Evolutionary conservation across 2,113 vertebrate genomes (phyloP).

Genomic region (Prietella phreatophila): DNA sequence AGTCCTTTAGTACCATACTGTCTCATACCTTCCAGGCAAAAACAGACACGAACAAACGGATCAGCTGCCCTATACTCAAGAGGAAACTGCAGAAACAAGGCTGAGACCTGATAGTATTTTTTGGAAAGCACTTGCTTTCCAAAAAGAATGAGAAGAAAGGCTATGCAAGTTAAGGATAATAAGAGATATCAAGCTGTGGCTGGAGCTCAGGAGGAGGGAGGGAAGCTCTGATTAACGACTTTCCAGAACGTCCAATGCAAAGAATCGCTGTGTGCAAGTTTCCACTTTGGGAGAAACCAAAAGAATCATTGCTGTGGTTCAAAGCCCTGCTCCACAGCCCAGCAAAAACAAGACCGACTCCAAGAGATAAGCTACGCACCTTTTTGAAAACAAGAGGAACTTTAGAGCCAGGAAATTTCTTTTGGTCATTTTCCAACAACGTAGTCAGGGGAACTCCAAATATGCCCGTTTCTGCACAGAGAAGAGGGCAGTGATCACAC

Average conservation of each 20-base stretch:
- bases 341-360: conserved; percentile 25
- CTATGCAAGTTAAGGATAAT: conserved; percentile 30
- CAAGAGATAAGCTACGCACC: conserved; percentile 63
- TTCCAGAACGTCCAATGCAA: conserved; percentile 21
- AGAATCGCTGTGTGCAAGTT: conserved; percentile 22
- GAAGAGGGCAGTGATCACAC: background rate
- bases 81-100: conserved; percentile 21
- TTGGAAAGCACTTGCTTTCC: background rate
- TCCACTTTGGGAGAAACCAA: conserved; percentile 30
- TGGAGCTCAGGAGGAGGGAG: conserved; percentile 22
- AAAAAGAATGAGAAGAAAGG: conserved; percentile 22
- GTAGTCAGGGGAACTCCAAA: conserved; percentile 85
- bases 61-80: background rate
- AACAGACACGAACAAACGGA: background rate
- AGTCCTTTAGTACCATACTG: background rate
- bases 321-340: conserved; percentile 6
- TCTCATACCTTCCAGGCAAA: background rate
- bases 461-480: conserved; percentile 80
- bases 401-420: conserved; percentile 82
- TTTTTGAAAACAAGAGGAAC: conserved; percentile 91
- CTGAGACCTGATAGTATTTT: conserved; percentile 22
- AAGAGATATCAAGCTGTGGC: conserved; percentile 12
- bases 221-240: conserved; percentile 40
- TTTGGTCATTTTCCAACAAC: conserved; percentile 86
- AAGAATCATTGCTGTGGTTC: background rate